Conservation (phyloP, 2,797 vertebrate genomes). For the Stomatorhinus walkeri region DNA sequence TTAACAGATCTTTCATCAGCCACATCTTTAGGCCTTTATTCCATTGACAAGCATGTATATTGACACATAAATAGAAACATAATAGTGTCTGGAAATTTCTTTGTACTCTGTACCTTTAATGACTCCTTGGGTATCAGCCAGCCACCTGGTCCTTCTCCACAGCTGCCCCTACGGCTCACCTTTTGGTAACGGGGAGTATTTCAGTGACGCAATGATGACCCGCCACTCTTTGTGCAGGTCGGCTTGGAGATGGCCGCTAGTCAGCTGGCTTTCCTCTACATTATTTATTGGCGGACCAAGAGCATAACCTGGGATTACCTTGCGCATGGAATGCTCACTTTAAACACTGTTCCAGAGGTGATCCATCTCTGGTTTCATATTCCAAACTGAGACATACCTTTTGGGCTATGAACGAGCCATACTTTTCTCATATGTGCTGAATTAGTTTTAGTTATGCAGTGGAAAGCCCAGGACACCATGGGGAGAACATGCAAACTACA, state of each 20-base stretch:
- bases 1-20: background rate
- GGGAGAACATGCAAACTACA: background rate
- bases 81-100: background rate
- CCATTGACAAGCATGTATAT: background rate
- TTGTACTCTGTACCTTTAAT: constrained; percentile 1
- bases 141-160: constrained; percentile 14
- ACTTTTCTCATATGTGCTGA: constrained; percentile 3
- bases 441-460: background rate
- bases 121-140: constrained; percentile 4
- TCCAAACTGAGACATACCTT: background rate
- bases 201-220: constrained; percentile 36
- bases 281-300: constrained; percentile 65
- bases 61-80: background rate
- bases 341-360: constrained; percentile 35
- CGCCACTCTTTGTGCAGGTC: constrained; percentile 48
- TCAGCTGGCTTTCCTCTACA: constrained; percentile 65
- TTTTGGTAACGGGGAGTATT: constrained; percentile 13
- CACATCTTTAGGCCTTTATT: background rate
- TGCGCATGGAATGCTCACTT: constrained; percentile 43
- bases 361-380: constrained; percentile 38
- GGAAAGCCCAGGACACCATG: background rate
- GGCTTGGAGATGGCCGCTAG: constrained; percentile 57
- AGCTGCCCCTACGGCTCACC: constrained; percentile 14
- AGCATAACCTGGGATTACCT: constrained; percentile 46
- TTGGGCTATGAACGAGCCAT: background rate